phyloP scores from a whole-genome alignment of 2,113 vertebrate species.

The Tinamus guttatus region DNA sequence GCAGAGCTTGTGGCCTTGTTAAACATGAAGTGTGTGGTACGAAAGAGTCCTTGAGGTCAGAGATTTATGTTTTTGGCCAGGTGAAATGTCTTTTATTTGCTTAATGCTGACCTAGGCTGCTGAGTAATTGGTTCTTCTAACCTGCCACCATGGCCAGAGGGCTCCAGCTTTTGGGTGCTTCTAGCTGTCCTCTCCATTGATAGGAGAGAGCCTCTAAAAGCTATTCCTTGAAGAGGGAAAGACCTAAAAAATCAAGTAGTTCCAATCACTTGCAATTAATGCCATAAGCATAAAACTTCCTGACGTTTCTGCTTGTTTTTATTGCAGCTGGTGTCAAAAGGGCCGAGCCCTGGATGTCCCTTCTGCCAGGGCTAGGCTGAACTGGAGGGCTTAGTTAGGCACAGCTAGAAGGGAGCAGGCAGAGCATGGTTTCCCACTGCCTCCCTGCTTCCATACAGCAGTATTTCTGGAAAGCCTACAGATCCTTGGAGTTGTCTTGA shows the following conservation, averaged over 20 bases:
- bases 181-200: neutral
- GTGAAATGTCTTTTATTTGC: neutral
- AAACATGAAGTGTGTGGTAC: neutral
- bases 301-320: rapidly evolving
- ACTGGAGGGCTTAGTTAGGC: neutral
- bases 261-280: neutral
- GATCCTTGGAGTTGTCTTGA: neutral
- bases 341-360: neutral
- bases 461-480: neutral
- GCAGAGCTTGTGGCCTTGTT: neutral
- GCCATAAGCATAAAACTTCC: too few species aligned
- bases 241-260: neutral
- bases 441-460: too few species aligned
- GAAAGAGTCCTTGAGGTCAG: neutral
- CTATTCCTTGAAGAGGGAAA: neutral
- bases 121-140: neutral
- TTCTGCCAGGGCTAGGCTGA: neutral
- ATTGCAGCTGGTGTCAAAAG: neutral
- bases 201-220: neutral
- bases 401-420: rapidly evolving
- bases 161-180: neutral
- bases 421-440: neutral
- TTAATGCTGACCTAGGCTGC: neutral
- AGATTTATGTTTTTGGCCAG: neutral
- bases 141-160: neutral